Conservation (phyloP, 53 echinoderm and acorn worm species). For the Mesocentrotus franciscanus region DNA sequence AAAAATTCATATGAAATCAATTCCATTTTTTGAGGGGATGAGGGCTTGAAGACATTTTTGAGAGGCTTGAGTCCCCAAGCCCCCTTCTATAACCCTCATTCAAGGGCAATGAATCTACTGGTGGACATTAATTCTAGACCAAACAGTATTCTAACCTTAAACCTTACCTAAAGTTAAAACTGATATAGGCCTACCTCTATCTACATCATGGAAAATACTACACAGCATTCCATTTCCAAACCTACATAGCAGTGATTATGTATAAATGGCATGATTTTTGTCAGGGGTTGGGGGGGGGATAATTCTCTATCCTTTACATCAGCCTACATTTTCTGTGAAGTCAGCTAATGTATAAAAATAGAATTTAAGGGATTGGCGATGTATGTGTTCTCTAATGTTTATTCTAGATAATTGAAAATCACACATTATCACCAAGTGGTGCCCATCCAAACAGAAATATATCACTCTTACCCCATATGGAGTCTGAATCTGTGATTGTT, state of each 20-base stretch:
- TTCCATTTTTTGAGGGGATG: no score
- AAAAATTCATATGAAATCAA: no score
- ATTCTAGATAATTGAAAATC: slow-evolving; percentile 31
- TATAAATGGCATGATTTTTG: background rate
- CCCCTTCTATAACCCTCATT: background rate
- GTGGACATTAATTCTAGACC: background rate
- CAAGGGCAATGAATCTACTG: background rate
- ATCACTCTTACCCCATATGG: background rate
- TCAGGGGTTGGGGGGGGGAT: no score
- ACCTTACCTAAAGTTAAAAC: no score
- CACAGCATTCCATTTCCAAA: no score
- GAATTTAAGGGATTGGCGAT: background rate
- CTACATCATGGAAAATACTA: no score
- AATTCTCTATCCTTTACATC: background rate
- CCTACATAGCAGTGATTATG: background rate
- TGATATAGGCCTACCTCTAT: no score
- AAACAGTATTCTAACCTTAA: no score
- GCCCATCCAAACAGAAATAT: background rate
- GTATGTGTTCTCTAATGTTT: background rate
- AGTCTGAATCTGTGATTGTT: background rate
- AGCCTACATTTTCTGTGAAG: background rate
- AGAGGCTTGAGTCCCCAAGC: no score
- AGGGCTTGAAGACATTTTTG: no score
- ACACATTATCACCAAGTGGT: slow-evolving; percentile 32
- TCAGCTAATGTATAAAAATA: background rate